A percentile compares a stretch with the other conserved stretches of the same genome.
These are phyloP conservation scores for Carettochelys insculpta DNA, from an alignment of 2,113 vertebrate species.

Conservation along the genomic window DNA sequence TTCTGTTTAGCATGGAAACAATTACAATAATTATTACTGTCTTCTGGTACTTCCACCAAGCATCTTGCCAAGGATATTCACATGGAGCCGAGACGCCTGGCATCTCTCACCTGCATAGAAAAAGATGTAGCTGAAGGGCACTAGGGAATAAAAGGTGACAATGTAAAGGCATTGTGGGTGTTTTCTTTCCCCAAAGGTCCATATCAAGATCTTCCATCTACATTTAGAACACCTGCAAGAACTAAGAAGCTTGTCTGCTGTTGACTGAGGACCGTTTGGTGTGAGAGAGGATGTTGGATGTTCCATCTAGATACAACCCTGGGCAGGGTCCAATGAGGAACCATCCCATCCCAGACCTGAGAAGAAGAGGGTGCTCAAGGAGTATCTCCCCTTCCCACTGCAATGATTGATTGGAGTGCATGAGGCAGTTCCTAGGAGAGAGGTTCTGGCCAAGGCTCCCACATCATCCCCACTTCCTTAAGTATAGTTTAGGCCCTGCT, in stretches of 20 bases:
- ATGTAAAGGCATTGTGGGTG: background rate
- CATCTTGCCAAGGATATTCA: constrained; percentile 67
- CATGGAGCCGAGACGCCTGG: constrained; percentile 67
- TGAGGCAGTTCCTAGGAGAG: background rate
- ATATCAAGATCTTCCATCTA: background rate
- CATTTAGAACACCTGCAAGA: background rate
- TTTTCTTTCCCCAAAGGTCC: background rate
- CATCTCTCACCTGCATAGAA: constrained; percentile 77
- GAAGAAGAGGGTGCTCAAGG: background rate
- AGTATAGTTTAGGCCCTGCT: background rate
- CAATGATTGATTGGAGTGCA: background rate
- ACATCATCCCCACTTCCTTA: background rate
- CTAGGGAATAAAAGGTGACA: constrained; percentile 52
- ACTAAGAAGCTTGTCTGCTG: background rate
- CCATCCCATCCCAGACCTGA: background rate
- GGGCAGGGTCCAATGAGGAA: background rate
- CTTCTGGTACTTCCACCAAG: constrained; percentile 59
- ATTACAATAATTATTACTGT: constrained; percentile 59
- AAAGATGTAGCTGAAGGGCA: constrained; percentile 72
- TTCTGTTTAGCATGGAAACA: constrained; percentile 57
- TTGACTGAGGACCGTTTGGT: background rate
- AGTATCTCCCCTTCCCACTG: background rate
- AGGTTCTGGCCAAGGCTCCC: background rate
- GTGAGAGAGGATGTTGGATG: background rate
- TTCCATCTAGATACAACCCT: background rate